Evolutionary conservation across 2,888 invertebrate genomes (phyloP), one percentile per base, ranked within the genome.

Genomic region (Macropis europaea): DNA sequence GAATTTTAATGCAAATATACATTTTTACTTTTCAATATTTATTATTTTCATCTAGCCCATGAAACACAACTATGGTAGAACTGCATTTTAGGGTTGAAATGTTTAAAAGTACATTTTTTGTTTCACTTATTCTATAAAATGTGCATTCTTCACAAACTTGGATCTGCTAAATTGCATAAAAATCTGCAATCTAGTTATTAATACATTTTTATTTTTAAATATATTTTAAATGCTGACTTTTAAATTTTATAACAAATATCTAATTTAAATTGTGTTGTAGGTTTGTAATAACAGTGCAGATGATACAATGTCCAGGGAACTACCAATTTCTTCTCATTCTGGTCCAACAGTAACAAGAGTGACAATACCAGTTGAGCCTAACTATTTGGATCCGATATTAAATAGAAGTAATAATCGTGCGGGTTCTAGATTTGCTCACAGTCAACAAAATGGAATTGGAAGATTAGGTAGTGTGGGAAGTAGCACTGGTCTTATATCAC

Each of bases 371-470:
- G 84, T 85, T 61, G 90, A 91, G 67, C 90, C 91, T 66, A 91
- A 91, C 82, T 92, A 92, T 84, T 86, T 92, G 61, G 92, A 92
- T 80, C 91, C 91, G 53, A 89, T 90, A 73, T 82, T 90, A 63
- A 83, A 82, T 47, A 84, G 89, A 61, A 81, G 64, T 66, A 87
- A 84, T 63, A 82, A 75, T 73, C 84, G 87, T 13, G 62, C 76
- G 11, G 73, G 77, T 62, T 52, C 84, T 17, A 84, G 87, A 81
- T 83, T 87, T 63, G 76, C 84, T 50, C 86, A 89, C 64, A 85
- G 75, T 56, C 88, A 89, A 54, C 88, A 89, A 52, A 89, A 88
- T 71, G 87, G 87, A 73, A 77, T 85, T 67, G 77, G 84, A 72
- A 82, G 90, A 82, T 75, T 91, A 36, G 86, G 87, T 19, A 91